A percentile compares a stretch with the other conserved stretches of the same genome.
These are phyloP conservation scores for Pseudochirops cupreus DNA, from an alignment of 2,797 vertebrate genomes.

Conservation along the genomic window DNA sequence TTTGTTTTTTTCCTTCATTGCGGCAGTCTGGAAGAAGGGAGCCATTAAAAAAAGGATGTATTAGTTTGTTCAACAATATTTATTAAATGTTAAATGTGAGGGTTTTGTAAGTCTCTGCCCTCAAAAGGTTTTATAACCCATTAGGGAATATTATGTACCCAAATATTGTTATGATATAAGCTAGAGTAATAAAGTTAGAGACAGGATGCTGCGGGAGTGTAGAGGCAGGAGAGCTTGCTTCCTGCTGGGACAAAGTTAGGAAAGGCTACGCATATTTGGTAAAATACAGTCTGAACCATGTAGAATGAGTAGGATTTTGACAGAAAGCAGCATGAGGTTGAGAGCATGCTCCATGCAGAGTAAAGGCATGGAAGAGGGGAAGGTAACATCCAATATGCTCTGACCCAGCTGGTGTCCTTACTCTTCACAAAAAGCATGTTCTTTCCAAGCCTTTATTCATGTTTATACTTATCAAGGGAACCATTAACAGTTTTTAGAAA, in stretches of 20 bases:
- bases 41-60: background rate
- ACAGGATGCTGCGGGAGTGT: background rate
- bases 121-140: background rate
- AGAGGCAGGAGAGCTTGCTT: background rate
- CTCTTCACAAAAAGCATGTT: background rate
- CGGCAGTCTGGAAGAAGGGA: background rate
- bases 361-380: background rate
- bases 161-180: background rate
- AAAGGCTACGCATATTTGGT: background rate
- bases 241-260: background rate
- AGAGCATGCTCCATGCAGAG: background rate
- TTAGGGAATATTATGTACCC: background rate
- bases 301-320: background rate
- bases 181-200: background rate
- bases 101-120: background rate
- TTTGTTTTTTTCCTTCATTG: background rate
- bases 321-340: background rate
- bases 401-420: background rate
- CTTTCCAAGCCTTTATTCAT: background rate
- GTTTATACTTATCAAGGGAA: background rate
- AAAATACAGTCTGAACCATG: background rate
- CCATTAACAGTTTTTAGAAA: background rate
- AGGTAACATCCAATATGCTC: background rate
- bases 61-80: background rate
- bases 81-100: background rate